Base-by-base conservation (phyloP, 2,888 invertebrate genomes). In the Drosophila mercatorum region DNA sequence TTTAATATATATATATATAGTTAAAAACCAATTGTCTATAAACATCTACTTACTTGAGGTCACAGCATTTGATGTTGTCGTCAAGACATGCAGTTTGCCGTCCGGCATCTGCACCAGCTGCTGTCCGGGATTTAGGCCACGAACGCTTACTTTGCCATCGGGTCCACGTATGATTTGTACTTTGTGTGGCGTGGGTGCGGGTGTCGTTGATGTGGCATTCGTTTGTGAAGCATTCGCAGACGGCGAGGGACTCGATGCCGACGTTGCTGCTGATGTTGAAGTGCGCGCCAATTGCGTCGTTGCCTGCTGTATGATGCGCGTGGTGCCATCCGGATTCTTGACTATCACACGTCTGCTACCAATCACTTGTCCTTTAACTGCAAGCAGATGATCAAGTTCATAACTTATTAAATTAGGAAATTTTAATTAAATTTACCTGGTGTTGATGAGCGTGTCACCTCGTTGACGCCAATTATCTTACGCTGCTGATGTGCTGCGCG, bases 51-150 rank as follows among this genome's bases (percentile, higher is more conserved):
- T 58, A 91, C 91, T 80, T 67, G 78, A 79, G 5, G 75, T 60
- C 8, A 73, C 44, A 22, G 80, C 51, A 58, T 81, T 81, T 11
- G 90, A 71, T 38, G 88, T 66, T 40, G 94, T 92, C 10, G 94
- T 93, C 51, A 95, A 93, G 22, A 98, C 96, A 91, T 98, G 98
- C 31, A 98, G 93, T 91, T 97, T 97, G 0, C 98, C 98, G 92
- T 98, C 98, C 0, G 98, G 96, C 95, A 98, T 96, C 92, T 98
- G 97, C 49, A 98, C 96, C 64, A 98, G 93, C 91, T 98, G 98
- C 91, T 98, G 98, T 61, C 98, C 98, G 52, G 98, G 97, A 92
- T 97, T 94, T 10, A 98, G 94, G 0, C 98, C 98, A 70, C 97
- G 95, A 2, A 98, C 98, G 84, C 98, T 97, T 17, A 98, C 94